These are phyloP conservation scores for Strigamia maritima DNA, from an alignment of 2,888 invertebrate species.

Conservation along the genomic window DNA sequence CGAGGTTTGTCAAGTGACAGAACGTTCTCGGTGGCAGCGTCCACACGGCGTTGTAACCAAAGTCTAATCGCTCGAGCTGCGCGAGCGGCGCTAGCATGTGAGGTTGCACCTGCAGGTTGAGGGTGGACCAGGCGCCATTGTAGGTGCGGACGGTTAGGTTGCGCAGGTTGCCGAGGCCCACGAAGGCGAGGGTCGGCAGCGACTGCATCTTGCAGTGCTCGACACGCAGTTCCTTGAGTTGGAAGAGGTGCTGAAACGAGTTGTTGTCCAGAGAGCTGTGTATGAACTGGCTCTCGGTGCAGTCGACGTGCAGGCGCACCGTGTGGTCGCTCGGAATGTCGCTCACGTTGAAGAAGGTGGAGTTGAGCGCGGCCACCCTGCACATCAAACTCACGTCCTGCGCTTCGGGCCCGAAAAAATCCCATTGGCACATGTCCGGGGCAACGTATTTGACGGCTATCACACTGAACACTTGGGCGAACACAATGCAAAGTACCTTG, in stretches of 20 bases:
- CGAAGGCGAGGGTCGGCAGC: constrained; percentile 55
- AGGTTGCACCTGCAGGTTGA: constrained; percentile 70
- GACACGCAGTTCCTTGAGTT: constrained; percentile 71
- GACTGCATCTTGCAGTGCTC: constrained; percentile 66
- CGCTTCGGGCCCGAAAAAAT: constrained; percentile 55
- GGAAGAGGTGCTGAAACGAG: constrained; percentile 57
- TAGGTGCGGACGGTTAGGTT: constrained; percentile 68
- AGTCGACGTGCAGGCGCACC: constrained; percentile 72
- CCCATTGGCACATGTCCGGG: constrained; percentile 82
- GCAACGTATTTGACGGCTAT: constrained; percentile 66
- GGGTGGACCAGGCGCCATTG: constrained; percentile 75
- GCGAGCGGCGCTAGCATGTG: constrained; percentile 72
- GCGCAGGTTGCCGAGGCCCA: constrained; percentile 64
- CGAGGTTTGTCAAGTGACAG: constrained; percentile 45
- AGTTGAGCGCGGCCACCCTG: constrained; percentile 77
- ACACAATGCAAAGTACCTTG: constrained; percentile 12
- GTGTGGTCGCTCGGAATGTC: constrained; percentile 81
- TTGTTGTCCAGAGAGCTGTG: constrained; percentile 62
- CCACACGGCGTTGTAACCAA: constrained; percentile 62
- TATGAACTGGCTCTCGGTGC: constrained; percentile 74
- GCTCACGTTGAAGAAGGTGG: constrained; percentile 82
- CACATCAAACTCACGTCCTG: constrained; percentile 75
- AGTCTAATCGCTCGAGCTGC: constrained; percentile 73
- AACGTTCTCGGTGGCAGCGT: constrained; percentile 45
- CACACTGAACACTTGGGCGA: not conserved